These are phyloP conservation scores for Papilio elwesi DNA, from an alignment of 2,888 invertebrate genomes.

Conservation along the genomic window DNA sequence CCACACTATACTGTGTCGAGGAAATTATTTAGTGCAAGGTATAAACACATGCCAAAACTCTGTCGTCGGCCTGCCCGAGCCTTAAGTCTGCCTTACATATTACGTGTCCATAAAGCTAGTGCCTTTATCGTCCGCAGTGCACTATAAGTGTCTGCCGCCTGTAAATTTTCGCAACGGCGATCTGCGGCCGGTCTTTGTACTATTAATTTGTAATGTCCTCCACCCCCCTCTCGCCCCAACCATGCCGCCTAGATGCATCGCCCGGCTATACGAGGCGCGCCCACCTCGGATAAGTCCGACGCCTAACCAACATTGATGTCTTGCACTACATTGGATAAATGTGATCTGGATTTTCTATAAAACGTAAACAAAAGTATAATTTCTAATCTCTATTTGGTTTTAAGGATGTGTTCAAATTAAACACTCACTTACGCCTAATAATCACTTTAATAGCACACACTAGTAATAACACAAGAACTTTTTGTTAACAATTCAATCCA, in stretches of 20 bases:
- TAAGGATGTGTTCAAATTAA: no score
- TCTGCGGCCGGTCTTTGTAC: conserved; percentile 83
- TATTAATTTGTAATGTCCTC: conserved; percentile 84
- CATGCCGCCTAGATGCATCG: conserved; percentile 67
- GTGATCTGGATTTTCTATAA: neutral
- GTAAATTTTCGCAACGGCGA: conserved; percentile 82
- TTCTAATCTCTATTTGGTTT: no score
- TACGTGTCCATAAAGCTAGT: conserved; percentile 53
- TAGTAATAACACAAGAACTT: no score
- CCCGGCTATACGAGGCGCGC: conserved; percentile 56
- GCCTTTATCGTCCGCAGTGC: conserved; percentile 65
- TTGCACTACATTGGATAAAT: conserved; percentile 4
- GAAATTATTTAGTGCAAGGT: conserved; percentile 28
- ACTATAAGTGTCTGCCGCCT: conserved; percentile 75
- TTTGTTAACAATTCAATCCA: no score
- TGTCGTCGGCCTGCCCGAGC: conserved; percentile 25
- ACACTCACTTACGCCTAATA: no score
- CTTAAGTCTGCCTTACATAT: conserved; percentile 48
- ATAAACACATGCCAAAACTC: conserved; percentile 40
- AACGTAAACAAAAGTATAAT: neutral
- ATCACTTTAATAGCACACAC: no score
- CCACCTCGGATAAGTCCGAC: conserved; percentile 57
- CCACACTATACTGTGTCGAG: conserved; percentile 17
- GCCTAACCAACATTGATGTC: conserved; percentile 39
- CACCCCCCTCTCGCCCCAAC: conserved; percentile 49